Evolutionary conservation across 2,888 invertebrate genomes (phyloP).

Genomic region (Hyposoter didymator): DNA sequence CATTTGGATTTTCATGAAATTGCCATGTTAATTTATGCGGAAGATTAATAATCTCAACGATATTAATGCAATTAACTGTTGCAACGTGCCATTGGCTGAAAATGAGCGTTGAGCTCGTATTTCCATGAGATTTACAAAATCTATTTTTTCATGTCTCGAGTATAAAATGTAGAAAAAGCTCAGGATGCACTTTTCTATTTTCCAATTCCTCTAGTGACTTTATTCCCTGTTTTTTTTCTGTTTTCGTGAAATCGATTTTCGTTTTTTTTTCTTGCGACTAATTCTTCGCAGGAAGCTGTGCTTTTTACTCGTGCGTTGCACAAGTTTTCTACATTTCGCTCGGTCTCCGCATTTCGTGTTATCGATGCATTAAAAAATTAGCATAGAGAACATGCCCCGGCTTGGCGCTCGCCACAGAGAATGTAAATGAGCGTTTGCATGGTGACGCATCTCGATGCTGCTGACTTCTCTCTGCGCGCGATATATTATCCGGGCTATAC

Average conservation of each 20-base stretch:
- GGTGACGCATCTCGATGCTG: constrained; percentile 31
- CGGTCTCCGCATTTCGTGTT: constrained; percentile 51
- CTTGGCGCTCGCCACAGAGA: constrained; percentile 15
- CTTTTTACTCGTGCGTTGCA: background rate
- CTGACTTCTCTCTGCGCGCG: constrained; percentile 11
- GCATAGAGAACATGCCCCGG: constrained; percentile 65
- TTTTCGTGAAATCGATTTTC: background rate
- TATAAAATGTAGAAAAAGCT: background rate
- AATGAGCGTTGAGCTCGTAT: background rate
- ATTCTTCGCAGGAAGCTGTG: background rate
- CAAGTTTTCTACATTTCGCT: constrained; percentile 10
- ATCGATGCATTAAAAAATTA: constrained; percentile 73
- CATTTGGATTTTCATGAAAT: background rate
- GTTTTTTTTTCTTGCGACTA: background rate
- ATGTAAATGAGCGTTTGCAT: constrained; percentile 57
- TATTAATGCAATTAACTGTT: background rate
- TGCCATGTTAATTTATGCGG: background rate
- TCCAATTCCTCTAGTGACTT: background rate
- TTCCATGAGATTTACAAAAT: background rate
- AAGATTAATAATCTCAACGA: background rate
- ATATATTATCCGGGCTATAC: background rate
- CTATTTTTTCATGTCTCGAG: background rate
- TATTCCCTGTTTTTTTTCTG: background rate
- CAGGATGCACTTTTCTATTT: background rate
- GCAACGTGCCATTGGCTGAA: background rate